Evolutionary conservation across 2,113 vertebrate genomes (phyloP).

Genomic region (Spermophilus dauricus): DNA sequence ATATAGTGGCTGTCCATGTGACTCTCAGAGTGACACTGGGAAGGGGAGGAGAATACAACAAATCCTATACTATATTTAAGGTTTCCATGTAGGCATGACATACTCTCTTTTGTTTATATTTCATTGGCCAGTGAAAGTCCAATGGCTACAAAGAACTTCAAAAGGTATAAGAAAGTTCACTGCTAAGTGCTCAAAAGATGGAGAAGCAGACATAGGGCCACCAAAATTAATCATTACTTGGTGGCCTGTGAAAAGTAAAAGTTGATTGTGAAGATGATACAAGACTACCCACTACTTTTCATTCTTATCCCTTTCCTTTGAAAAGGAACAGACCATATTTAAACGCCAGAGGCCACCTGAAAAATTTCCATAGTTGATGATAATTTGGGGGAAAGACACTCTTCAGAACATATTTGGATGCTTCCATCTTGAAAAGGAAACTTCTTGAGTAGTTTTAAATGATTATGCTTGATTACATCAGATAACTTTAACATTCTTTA

Average conservation of each 20-base stretch:
- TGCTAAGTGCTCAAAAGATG: background rate
- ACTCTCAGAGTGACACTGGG: background rate
- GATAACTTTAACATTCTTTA: background rate
- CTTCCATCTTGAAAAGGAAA: background rate
- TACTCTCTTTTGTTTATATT: background rate
- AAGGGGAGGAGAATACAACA: background rate
- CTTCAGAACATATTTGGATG: background rate
- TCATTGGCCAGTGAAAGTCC: background rate
- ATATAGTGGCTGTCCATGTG: no score
- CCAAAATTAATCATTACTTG: background rate
- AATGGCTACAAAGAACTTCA: background rate
- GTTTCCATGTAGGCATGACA: background rate
- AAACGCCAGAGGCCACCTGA: background rate
- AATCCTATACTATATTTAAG: background rate
- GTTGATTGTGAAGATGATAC: background rate
- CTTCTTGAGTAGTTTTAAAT: background rate
- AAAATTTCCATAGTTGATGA: background rate
- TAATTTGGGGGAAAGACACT: background rate
- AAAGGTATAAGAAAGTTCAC: background rate
- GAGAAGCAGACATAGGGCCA: background rate
- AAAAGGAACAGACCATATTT: background rate
- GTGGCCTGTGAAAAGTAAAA: background rate
- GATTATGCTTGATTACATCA: background rate
- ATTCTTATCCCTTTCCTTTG: background rate
- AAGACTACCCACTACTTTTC: background rate